phyloP scores from a whole-genome alignment of 1,140 invertebrate genomes.

The Drosophila athabasca region DNA sequence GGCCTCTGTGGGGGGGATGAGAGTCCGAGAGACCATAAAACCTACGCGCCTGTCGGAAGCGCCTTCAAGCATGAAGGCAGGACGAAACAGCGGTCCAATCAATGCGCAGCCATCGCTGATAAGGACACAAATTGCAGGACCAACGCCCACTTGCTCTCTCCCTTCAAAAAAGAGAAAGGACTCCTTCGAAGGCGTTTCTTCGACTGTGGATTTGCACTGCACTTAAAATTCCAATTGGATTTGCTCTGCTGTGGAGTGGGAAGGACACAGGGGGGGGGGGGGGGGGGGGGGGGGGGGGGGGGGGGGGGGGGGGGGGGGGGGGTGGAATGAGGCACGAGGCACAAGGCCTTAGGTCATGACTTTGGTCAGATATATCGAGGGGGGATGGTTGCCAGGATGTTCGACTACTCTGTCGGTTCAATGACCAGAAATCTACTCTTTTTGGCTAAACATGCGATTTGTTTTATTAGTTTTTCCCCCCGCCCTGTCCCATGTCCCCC shows the following conservation, averaged over 20 bases:
- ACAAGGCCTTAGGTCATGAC: conserved; percentile 41
- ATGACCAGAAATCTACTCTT: conserved; percentile 66
- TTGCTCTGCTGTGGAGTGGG: conserved; percentile 7
- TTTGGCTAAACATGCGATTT: conserved; percentile 77
- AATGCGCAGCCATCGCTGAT: conserved; percentile 62
- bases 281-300: too few species aligned
- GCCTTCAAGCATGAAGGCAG: conserved; percentile 53
- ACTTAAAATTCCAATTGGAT: conserved; percentile 68
- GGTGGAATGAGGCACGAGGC: conserved; percentile 17
- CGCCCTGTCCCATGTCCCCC: not conserved
- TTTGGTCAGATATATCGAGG: conserved; percentile 24
- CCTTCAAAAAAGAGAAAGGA: conserved; percentile 5
- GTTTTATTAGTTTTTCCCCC: conserved; percentile 71
- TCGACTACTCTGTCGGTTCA: conserved; percentile 41
- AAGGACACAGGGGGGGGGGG: too few species aligned
- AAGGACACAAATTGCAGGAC: conserved; percentile 70
- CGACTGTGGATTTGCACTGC: conserved; percentile 61
- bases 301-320: too few species aligned
- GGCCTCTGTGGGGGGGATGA: conserved; percentile 3
- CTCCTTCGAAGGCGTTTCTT: conserved; percentile 35
- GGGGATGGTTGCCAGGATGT: conserved; percentile 27
- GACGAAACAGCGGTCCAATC: conserved; percentile 54
- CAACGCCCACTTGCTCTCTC: conserved; percentile 56
- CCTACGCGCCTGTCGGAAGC: conserved; percentile 57
- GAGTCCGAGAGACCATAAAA: conserved; percentile 46